phyloP scores from a whole-genome alignment of 2,888 invertebrate genomes.

The Cephus pygmeus region DNA sequence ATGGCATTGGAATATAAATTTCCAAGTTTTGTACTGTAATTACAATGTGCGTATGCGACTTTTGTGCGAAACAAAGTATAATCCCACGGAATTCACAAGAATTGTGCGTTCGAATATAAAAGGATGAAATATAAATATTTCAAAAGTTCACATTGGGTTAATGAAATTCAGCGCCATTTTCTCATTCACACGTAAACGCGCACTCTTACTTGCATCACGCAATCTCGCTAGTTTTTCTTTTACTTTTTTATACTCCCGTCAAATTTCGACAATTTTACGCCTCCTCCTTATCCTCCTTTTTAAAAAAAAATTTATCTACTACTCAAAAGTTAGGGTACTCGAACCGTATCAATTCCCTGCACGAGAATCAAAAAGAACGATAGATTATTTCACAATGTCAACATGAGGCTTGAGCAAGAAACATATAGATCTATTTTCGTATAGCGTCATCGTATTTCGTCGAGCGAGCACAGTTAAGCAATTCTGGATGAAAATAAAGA shows the following conservation, averaged over 20 bases:
- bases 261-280: background rate
- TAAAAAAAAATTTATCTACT: background rate
- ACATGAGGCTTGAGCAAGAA: slow-evolving; percentile 20
- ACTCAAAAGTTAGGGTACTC: background rate
- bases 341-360: slow-evolving; percentile 1
- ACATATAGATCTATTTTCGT: slow-evolving; percentile 8
- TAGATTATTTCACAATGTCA: background rate
- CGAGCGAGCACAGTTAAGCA: slow-evolving; percentile 2
- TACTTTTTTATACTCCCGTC: background rate
- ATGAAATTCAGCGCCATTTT: background rate
- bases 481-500: slow-evolving; percentile 5
- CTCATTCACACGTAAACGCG: background rate
- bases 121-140: background rate
- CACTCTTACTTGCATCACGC: background rate
- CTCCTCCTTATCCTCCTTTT: background rate
- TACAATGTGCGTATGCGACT: background rate
- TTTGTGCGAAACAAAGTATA: background rate
- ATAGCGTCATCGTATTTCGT: background rate
- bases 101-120: background rate
- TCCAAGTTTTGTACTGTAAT: slow-evolving; percentile 7
- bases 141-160: background rate
- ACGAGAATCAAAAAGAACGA: background rate
- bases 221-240: background rate
- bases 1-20: slow-evolving; percentile 4
- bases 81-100: background rate